These are phyloP conservation scores for Drosophila prolongata DNA, from an alignment of 2,888 invertebrate species.

Conservation along the genomic window DNA sequence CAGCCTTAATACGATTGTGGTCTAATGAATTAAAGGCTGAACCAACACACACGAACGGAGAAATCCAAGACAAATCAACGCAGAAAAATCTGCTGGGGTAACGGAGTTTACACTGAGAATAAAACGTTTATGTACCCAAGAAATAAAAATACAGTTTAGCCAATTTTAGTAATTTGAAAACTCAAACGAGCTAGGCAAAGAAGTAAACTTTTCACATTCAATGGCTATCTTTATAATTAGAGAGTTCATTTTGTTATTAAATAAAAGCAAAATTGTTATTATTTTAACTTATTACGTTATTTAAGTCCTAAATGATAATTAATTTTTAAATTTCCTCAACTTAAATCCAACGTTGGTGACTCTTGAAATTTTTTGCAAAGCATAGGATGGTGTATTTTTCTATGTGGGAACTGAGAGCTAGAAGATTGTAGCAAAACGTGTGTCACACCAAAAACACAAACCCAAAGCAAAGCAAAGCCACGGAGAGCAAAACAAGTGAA, in stretches of 20 bases:
- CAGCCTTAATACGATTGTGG: constrained; percentile 69
- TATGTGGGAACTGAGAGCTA: constrained; percentile 15
- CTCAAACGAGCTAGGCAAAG: too few relatives aligned
- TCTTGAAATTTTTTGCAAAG: too few relatives aligned
- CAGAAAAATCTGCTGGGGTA: constrained; percentile 29
- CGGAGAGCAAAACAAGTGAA: constrained; percentile 6
- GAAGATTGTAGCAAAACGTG: constrained; percentile 46
- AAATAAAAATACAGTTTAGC: background rate
- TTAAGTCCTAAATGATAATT: too few relatives aligned
- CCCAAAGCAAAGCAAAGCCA: constrained; percentile 31
- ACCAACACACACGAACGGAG: constrained; percentile 33
- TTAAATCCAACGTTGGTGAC: too few relatives aligned
- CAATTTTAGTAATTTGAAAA: too few relatives aligned
- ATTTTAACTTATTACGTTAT: too few relatives aligned
- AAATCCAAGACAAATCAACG: constrained; percentile 45
- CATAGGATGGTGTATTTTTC: background rate
- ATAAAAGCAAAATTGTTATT: too few relatives aligned
- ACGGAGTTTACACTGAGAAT: constrained; percentile 4
- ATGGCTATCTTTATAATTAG: too few relatives aligned
- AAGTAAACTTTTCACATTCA: too few relatives aligned
- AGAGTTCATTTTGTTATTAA: too few relatives aligned
- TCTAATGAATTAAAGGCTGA: constrained; percentile 72
- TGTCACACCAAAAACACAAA: constrained; percentile 36
- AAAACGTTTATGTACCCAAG: background rate
- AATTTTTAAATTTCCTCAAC: background rate